A percentile compares a stretch with the other conserved stretches of the same genome.
These are phyloP conservation scores for Arctia plantaginis DNA, from an alignment of 2,888 invertebrate genomes.

Conservation along the genomic window DNA sequence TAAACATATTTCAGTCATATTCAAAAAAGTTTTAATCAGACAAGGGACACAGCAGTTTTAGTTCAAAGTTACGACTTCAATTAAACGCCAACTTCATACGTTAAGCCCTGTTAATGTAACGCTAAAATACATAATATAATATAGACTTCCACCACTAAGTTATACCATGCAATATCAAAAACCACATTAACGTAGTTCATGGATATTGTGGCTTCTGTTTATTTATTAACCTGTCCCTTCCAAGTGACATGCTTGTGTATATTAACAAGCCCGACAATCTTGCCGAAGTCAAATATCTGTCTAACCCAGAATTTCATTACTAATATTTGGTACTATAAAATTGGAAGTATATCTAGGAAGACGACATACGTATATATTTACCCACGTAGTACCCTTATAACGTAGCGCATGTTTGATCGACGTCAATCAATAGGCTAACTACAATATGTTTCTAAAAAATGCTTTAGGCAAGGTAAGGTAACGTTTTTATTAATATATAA, in stretches of 20 bases:
- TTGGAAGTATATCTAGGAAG: background rate
- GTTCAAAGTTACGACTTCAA: background rate
- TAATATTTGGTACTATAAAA: background rate
- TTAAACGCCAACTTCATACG: background rate
- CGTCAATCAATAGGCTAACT: background rate
- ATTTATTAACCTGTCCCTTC: background rate
- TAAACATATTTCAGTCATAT: background rate
- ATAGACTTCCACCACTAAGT: background rate
- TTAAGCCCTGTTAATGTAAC: background rate
- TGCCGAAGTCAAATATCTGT: background rate
- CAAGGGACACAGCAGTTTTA: background rate
- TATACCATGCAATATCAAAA: background rate
- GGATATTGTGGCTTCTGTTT: background rate
- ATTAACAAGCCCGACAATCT: background rate
- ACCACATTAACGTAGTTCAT: background rate
- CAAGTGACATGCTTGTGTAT: background rate
- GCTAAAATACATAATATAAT: background rate
- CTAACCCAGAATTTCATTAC: background rate
- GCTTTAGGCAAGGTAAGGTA: background rate
- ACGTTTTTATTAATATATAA: background rate
- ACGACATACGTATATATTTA: background rate
- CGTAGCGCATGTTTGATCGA: background rate
- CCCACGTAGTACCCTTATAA: background rate
- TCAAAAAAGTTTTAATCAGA: background rate
- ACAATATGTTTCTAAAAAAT: background rate